A percentile compares a stretch with the other conserved stretches of the same genome.
phyloP scores from a whole-genome alignment of 2,113 vertebrate genomes.

The Coryphaenoides rupestris region DNA sequence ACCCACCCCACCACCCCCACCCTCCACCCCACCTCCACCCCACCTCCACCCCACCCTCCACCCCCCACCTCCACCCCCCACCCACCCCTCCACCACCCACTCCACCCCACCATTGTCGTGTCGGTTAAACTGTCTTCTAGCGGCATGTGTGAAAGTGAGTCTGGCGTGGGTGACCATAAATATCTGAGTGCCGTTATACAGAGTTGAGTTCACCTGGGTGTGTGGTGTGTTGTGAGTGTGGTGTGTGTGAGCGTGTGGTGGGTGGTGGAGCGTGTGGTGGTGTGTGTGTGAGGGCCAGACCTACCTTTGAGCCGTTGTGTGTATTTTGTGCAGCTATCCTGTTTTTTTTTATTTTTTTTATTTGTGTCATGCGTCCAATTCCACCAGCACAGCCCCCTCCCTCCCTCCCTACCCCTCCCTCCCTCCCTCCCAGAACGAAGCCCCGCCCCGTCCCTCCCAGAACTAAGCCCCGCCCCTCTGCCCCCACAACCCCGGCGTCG shows the following conservation, averaged over 20 bases:
- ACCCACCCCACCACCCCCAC: no score
- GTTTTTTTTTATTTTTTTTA: no score
- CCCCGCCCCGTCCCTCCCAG: constrained; percentile 23
- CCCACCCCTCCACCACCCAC: background rate
- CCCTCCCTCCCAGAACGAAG: constrained; percentile 25
- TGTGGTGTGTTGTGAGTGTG: constrained; percentile 3
- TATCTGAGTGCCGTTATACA: background rate
- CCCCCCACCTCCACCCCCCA: no score
- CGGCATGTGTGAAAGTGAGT: background rate
- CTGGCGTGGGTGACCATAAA: background rate
- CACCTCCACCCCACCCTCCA: background rate
- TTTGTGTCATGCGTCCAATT: constrained; percentile 25
- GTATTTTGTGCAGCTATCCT: no score
- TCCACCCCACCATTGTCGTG: background rate
- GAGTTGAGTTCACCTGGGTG: background rate
- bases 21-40: no score
- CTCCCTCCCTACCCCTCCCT: no score
- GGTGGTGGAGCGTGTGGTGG: background rate
- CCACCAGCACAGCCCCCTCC: background rate
- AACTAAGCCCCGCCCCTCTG: constrained; percentile 26
- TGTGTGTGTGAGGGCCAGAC: constrained; percentile 20
- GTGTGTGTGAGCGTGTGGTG: background rate
- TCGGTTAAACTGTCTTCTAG: background rate
- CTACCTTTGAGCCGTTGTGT: background rate
- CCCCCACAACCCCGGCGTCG: no score